Conservation (phyloP, 2,113 vertebrate species). For the Odontophorus gujanensis region DNA sequence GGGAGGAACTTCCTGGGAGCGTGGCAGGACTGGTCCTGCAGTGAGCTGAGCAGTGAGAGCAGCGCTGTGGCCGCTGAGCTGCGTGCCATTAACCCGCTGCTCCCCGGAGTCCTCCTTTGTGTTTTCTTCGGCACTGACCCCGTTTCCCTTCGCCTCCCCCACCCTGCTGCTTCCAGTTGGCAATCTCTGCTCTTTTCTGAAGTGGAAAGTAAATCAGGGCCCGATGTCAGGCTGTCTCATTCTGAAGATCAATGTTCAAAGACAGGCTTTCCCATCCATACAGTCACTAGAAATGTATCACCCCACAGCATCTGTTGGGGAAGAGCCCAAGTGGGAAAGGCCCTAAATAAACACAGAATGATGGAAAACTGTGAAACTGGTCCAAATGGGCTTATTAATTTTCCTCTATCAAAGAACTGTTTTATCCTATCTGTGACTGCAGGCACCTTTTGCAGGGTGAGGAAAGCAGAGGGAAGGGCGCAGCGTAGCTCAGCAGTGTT, state of each 20-base stretch:
- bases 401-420: not conserved
- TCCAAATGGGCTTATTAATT: not conserved
- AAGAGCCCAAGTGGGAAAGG: not conserved
- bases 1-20: not conserved
- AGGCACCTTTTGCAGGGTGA: not conserved
- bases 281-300: not conserved
- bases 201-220: not conserved
- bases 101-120: not conserved
- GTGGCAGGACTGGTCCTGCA: not conserved
- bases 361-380: not conserved
- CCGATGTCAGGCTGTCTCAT: not conserved
- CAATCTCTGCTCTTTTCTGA: not conserved
- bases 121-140: rapidly evolving
- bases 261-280: not conserved
- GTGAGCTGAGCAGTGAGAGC: rapidly evolving
- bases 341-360: not conserved
- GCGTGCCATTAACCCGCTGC: not conserved
- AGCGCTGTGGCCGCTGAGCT: rapidly evolving
- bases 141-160: not conserved
- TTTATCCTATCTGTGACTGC: not conserved
- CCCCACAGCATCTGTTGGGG: rapidly evolving
- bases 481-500: not conserved
- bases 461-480: not conserved
- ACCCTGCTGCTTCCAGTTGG: rapidly evolving
- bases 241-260: not conserved